Evolutionary conservation across 1,140 invertebrate genomes (phyloP), one percentile per base, ranked within the genome.

Genomic region (Papilio aristodemus): DNA sequence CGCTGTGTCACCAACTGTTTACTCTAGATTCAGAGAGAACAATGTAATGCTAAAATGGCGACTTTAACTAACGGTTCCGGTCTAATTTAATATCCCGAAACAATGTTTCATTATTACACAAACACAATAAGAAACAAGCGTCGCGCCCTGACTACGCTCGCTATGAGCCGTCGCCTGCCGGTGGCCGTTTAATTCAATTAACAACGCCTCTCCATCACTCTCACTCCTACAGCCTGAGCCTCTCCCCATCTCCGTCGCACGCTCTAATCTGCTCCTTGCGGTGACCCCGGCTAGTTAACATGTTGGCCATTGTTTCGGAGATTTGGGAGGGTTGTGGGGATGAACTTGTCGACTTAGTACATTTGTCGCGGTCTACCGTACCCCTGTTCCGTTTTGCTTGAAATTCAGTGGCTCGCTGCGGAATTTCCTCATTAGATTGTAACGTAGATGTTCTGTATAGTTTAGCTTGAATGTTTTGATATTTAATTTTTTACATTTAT

Each of bases 211-310:
- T 59, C 36, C 10, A 0, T 60, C 69, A 36, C 67, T 14, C 38
- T 64, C 19, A 10, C 50, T 19, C n/a, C 38, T 11, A 36, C 66
- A 63, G 10, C 10, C 8, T 13, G 14, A 36, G 9, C 9, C 27
- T 37, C 13, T 57, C 10, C 19, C n/a, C 10, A 43, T 75, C 75
- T 41, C 69, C 36, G 10, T 75, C 62, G 14, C 58, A 9, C 72
- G 7, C 37, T 70, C 74, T 80, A 78, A 80, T 78, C 73, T 77
- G 73, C 67, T 69, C 69, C 75, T 79, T 80, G 81, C 75, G 81
- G 81, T 81, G 73, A 77, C 78, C 81, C 74, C 50, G 71, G 78
- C 76, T 74, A 80, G 78, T 83, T 83, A 80, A 77, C 76, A 78
- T 78, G 79, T 74, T 76, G 71, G 60, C 75, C 73, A 75, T 81